These are phyloP conservation scores for Xenopus borealis DNA, from an alignment of 2,113 vertebrate genomes.

Conservation along the genomic window DNA sequence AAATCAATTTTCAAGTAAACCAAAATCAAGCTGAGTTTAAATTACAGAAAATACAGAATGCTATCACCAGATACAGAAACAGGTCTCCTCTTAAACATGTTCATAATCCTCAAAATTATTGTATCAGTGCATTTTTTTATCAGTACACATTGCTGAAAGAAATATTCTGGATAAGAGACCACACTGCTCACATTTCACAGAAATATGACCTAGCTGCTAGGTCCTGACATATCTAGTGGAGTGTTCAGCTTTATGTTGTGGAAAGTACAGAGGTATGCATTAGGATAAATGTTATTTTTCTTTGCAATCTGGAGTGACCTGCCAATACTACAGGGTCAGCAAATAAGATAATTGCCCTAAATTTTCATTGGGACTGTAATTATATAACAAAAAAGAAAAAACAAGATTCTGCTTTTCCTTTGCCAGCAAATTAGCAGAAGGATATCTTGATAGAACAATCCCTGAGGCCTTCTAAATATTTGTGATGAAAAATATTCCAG, in stretches of 20 bases:
- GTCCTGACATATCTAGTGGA: too few relatives aligned
- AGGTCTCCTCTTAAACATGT: too few relatives aligned
- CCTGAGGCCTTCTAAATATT: slow-evolving; percentile 37
- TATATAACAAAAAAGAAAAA: slow-evolving; percentile 15
- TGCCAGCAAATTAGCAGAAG: slow-evolving; percentile 41
- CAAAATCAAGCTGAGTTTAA: neutral
- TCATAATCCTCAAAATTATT: too few relatives aligned
- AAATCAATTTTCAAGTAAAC: slow-evolving; percentile 52
- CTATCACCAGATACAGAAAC: too few relatives aligned
- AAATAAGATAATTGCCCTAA: slow-evolving; percentile 30
- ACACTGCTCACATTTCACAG: too few relatives aligned
- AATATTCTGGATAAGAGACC: too few relatives aligned
- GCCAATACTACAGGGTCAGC: slow-evolving; percentile 26
- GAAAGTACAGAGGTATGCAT: too few relatives aligned
- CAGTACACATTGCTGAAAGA: too few relatives aligned
- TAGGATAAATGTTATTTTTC: slow-evolving; percentile 14
- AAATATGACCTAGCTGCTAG: too few relatives aligned
- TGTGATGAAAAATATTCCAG: slow-evolving; percentile 43
- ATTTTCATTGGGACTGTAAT: slow-evolving; percentile 39
- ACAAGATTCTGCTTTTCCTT: slow-evolving; percentile 29
- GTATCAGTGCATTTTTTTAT: too few relatives aligned
- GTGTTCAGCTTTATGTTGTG: too few relatives aligned
- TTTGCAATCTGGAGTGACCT: slow-evolving; percentile 22
- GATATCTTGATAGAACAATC: slow-evolving; percentile 43
- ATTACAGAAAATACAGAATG: too few relatives aligned